These are phyloP conservation scores for Equus przewalskii DNA, from an alignment of 2,113 vertebrate species.

Conservation along the genomic window DNA sequence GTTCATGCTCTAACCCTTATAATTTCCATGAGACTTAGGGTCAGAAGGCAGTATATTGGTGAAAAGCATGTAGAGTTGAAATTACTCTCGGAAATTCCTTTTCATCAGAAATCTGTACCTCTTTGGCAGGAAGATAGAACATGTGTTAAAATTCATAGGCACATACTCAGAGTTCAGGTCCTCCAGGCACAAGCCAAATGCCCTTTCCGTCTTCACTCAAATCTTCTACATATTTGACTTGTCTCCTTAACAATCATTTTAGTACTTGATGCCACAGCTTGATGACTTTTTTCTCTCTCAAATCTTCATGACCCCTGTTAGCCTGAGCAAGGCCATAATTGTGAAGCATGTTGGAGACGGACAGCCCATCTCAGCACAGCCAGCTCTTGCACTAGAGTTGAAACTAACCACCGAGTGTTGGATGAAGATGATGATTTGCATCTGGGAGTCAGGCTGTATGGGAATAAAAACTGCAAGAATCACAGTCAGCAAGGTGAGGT, in stretches of 20 bases:
- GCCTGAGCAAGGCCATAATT: neutral
- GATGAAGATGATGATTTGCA: neutral
- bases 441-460: no score
- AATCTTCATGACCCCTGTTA: neutral
- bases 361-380: neutral
- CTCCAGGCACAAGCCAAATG: neutral
- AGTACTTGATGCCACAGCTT: neutral
- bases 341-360: accelerated
- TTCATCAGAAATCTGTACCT: neutral
- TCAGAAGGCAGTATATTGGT: neutral
- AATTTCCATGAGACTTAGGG: neutral
- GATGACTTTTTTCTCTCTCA: neutral
- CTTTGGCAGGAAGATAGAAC: neutral
- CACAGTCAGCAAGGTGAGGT: neutral
- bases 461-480: neutral
- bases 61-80: neutral
- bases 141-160: neutral
- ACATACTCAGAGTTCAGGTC: neutral
- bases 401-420: neutral
- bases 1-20: neutral
- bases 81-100: constrained; percentile 45
- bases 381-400: no score
- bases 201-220: neutral
- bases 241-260: neutral
- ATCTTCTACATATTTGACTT: neutral